Conservation (phyloP, 2,888 invertebrate species). For the Oscheius sp. region DNA sequence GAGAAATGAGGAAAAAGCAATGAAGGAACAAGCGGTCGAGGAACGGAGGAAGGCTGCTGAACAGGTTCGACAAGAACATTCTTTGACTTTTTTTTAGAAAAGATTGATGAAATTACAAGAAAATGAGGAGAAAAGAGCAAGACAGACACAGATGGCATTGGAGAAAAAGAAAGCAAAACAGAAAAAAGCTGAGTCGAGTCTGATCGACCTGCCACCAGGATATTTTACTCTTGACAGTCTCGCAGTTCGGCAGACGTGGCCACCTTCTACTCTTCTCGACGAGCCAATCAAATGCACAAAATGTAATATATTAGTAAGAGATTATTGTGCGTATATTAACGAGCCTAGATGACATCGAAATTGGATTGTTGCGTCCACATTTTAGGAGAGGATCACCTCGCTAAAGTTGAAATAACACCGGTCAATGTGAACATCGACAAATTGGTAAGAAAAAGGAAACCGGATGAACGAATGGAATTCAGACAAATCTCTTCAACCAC, state of each 20-base stretch:
- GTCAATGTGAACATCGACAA: not conserved
- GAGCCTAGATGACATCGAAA: slow-evolving; percentile 8
- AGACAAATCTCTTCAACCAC: not conserved
- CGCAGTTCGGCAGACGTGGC: slow-evolving; percentile 4
- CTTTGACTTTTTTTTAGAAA: slow-evolving; percentile 80
- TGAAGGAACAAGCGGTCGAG: slow-evolving; percentile 94
- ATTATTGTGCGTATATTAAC: not conserved
- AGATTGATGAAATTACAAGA: slow-evolving; percentile 78
- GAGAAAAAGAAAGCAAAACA: slow-evolving; percentile 18
- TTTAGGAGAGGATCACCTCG: slow-evolving; percentile 17
- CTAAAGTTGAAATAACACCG: slow-evolving; percentile 1
- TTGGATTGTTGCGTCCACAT: slow-evolving; percentile 31
- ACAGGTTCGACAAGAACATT: slow-evolving; percentile 36
- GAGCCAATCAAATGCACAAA: slow-evolving; percentile 2
- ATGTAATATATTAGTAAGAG: not conserved
- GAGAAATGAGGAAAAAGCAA: slow-evolving; percentile 89
- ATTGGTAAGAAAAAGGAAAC: not conserved
- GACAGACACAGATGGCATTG: slow-evolving; percentile 2
- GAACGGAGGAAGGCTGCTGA: slow-evolving; percentile 87
- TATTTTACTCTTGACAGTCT: not conserved
- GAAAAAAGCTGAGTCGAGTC: slow-evolving; percentile 16
- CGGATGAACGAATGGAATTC: not conserved
- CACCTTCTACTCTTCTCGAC: not conserved
- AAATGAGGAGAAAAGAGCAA: slow-evolving; percentile 79
- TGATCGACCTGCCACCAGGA: not conserved